Percentiles rank a stretch among this genome's conserved stretches.
Evolutionary conservation across 2,888 invertebrate species (phyloP).

Genomic region (Aspidiotus rigidus): DNA sequence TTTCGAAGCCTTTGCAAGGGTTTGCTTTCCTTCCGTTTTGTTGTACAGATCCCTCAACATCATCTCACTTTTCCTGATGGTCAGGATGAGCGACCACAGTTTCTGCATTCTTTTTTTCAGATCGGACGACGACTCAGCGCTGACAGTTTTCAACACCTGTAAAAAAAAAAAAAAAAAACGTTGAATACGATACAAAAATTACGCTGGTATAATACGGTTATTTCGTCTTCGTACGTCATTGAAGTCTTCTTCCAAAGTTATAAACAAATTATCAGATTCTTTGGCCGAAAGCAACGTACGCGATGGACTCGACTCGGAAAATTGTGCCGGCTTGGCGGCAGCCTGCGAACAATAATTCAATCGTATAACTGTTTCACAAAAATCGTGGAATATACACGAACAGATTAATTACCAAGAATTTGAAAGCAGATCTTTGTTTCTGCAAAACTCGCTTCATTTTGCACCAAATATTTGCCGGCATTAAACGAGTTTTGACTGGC

Average conservation of each 20-base stretch:
- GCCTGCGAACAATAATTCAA: slow-evolving; percentile 9
- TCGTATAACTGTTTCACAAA: neutral
- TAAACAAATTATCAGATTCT: slow-evolving; percentile 23
- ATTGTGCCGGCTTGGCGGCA: slow-evolving; percentile 19
- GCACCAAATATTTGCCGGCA: neutral
- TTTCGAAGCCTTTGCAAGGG: slow-evolving; percentile 8
- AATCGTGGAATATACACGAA: neutral
- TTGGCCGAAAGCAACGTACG: slow-evolving; percentile 7
- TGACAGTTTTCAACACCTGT: slow-evolving; percentile 20
- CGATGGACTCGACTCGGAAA: slow-evolving; percentile 1
- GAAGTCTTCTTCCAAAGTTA: slow-evolving; percentile 23
- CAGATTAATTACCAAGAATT: slow-evolving; percentile 26
- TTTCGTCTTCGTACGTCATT: slow-evolving; percentile 9
- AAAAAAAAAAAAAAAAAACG: neutral
- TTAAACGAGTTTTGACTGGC: neutral
- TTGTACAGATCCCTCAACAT: slow-evolving; percentile 21
- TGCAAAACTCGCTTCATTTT: slow-evolving; percentile 29
- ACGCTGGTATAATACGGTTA: no score
- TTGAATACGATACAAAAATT: neutral
- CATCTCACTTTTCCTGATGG: slow-evolving; percentile 19
- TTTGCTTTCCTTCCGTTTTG: slow-evolving; percentile 4
- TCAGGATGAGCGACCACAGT: slow-evolving; percentile 18
- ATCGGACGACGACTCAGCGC: neutral
- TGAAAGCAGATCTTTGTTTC: slow-evolving; percentile 29
- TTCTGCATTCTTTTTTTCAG: slow-evolving; percentile 25